These are phyloP conservation scores for Drosophila kurseongensis DNA, from an alignment of 1,140 invertebrate species.

Conservation along the genomic window DNA sequence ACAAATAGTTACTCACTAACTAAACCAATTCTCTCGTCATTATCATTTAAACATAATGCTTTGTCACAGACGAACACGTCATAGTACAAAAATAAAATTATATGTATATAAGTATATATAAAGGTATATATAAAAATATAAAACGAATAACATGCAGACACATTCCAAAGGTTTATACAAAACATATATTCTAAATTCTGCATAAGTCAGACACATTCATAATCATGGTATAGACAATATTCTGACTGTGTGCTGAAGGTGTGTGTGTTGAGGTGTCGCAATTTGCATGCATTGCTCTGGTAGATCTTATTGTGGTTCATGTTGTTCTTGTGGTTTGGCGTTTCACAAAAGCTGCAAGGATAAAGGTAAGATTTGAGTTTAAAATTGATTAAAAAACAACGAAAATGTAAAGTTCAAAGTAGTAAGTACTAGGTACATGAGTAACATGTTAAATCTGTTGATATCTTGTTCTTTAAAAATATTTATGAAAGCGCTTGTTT, in stretches of 20 bases:
- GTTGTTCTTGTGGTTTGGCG: conserved; percentile 51
- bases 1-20: conserved; percentile 62
- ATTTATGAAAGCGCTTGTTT: conserved; percentile 15
- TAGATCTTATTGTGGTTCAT: conserved; percentile 41
- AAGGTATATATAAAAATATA: conserved; percentile 42
- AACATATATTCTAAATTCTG: conserved; percentile 25
- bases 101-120: conserved; percentile 21
- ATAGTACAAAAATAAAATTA: conserved; percentile 29
- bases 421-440: conserved; percentile 24
- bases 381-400: conserved; percentile 27
- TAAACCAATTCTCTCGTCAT: conserved; percentile 37
- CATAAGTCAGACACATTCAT: conserved; percentile 33
- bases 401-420: conserved; percentile 1
- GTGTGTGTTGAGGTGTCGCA: conserved; percentile 50
- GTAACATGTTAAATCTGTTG: conserved; percentile 43
- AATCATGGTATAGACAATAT: conserved; percentile 23
- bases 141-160: conserved; percentile 54
- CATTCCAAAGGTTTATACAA: conserved; percentile 51
- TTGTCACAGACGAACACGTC: conserved; percentile 22
- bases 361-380: conserved; percentile 39
- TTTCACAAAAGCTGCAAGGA: conserved; percentile 76
- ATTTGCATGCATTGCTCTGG: conserved; percentile 71
- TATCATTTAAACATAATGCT: conserved; percentile 33
- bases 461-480: conserved; percentile 42
- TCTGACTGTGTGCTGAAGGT: conserved; percentile 39